Conservation (phyloP, 2,113 vertebrate genomes). For the Gallinago jamesoni region DNA sequence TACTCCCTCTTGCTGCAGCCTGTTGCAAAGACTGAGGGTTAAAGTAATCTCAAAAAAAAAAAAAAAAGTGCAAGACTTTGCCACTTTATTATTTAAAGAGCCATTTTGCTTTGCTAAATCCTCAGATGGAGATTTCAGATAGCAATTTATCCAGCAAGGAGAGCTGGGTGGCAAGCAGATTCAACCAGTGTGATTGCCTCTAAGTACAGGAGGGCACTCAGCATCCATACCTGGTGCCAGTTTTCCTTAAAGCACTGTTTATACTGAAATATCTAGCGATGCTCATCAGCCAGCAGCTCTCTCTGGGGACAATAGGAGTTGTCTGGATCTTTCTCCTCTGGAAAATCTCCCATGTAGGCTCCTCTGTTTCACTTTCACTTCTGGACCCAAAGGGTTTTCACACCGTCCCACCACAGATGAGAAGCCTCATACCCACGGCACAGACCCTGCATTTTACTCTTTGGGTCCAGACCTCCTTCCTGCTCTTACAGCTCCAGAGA, state of each 20-base stretch:
- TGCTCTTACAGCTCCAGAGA: background rate
- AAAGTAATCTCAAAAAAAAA: background rate
- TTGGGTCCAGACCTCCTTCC: background rate
- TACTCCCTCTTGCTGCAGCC: conserved; percentile 59
- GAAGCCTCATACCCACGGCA: background rate
- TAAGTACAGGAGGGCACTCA: background rate
- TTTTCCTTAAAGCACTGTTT: background rate
- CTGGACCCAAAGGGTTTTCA: background rate
- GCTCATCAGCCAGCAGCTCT: background rate
- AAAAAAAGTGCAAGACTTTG: background rate
- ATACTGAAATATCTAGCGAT: background rate
- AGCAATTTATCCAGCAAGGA: background rate
- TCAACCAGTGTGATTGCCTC: background rate
- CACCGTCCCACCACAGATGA: background rate
- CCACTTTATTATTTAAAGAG: background rate
- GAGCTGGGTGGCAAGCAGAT: background rate
- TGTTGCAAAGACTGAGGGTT: conserved; percentile 45
- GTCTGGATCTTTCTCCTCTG: background rate
- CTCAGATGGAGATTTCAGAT: background rate
- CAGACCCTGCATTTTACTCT: background rate
- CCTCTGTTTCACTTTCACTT: background rate
- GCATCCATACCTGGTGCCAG: background rate
- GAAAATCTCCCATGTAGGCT: background rate
- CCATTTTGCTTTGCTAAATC: background rate
- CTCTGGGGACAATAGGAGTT: background rate